Evolutionary conservation across 2,888 invertebrate species (phyloP).

Genomic region (Ptychoptera contaminata): DNA sequence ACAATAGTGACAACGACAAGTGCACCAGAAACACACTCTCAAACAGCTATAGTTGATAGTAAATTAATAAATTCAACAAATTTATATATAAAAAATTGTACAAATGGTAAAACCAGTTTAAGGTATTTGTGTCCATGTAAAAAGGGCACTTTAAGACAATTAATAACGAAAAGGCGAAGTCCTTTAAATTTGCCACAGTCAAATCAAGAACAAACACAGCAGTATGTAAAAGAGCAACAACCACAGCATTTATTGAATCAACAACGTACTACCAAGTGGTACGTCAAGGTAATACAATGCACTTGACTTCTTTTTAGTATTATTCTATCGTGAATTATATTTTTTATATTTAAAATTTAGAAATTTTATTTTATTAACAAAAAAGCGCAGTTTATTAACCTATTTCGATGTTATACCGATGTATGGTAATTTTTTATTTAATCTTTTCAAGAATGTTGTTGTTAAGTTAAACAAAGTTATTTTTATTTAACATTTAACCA

Average conservation of each 20-base stretch:
- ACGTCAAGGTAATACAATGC: conserved; percentile 46
- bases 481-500: too few species aligned
- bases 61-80: neutral
- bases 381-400: too few species aligned
- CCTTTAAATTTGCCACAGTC: conserved; percentile 1
- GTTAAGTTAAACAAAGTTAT: too few species aligned
- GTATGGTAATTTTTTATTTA: too few species aligned
- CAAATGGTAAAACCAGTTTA: conserved; percentile 15
- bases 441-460: too few species aligned
- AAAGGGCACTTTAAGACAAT: conserved; percentile 23
- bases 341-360: too few species aligned
- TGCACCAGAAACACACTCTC: neutral
- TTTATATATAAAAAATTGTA: neutral
- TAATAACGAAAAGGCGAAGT: conserved; percentile 20
- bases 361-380: too few species aligned
- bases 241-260: neutral
- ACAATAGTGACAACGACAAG: conserved; percentile 9
- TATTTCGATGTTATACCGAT: too few species aligned
- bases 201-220: neutral
- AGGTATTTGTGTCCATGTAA: conserved; percentile 27
- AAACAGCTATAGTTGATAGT: too few species aligned
- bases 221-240: neutral
- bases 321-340: too few species aligned
- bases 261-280: conserved; percentile 39
- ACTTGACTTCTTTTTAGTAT: too few species aligned